Conservation (phyloP, 2,888 invertebrate species). For the Alcis repandata region DNA sequence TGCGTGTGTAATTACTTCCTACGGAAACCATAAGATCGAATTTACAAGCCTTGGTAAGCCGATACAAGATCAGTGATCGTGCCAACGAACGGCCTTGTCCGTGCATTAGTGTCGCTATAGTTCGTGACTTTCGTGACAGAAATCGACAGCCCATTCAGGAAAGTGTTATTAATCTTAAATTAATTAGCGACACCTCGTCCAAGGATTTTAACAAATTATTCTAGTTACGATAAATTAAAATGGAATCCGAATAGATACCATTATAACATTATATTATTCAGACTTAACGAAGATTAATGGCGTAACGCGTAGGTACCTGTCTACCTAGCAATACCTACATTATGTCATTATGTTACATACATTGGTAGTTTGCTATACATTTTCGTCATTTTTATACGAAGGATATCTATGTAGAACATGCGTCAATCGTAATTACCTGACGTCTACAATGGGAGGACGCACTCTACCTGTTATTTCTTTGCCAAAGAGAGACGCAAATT, state of each 20-base stretch:
- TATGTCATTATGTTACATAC: not conserved
- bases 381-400: not conserved
- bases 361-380: not conserved
- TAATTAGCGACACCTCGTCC: slow-evolving; percentile 29
- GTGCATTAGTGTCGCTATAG: slow-evolving; percentile 34
- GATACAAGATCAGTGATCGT: slow-evolving; percentile 32
- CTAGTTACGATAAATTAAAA: not conserved
- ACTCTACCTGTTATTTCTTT: slow-evolving; percentile 57
- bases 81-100: slow-evolving; percentile 46
- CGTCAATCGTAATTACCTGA: slow-evolving; percentile 68
- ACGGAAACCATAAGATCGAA: slow-evolving; percentile 6
- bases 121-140: slow-evolving; percentile 43
- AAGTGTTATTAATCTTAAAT: slow-evolving; percentile 33
- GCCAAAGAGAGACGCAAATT: slow-evolving; percentile 84
- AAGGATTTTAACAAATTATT: slow-evolving; percentile 35
- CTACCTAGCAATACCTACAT: no score
- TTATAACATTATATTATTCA: not conserved
- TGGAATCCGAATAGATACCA: not conserved
- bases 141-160: slow-evolving; percentile 34
- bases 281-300: slow-evolving; percentile 14
- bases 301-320: no score
- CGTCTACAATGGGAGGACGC: slow-evolving; percentile 59
- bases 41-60: slow-evolving; percentile 11
- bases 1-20: slow-evolving; percentile 17
- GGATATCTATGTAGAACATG: slow-evolving; percentile 44